Base-by-base conservation (phyloP, 2,797 vertebrate genomes). In the Gymnodraco acuticeps region DNA sequence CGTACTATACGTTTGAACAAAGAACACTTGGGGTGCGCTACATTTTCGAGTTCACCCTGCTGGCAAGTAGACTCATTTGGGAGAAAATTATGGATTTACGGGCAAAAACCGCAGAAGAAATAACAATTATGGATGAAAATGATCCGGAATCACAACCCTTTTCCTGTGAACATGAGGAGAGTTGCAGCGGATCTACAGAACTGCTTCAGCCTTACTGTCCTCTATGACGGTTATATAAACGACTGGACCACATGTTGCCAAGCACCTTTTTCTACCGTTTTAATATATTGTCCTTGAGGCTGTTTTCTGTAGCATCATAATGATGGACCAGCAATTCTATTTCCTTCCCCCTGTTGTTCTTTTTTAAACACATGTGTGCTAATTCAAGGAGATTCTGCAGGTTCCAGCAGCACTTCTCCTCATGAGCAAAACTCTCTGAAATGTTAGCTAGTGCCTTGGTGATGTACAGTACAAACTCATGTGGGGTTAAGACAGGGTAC, bases 191-290 rank as follows among this genome's bases (percentile, higher is more conserved):
- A 52, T 64, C 59, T 43, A 55, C 52, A 41, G 13, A 63, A 52
- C 27, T 70, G 56, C 31, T 65, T n/a, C 58, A 52, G 55, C 65
- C 13, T 62, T 71, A 16, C 85, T 67, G 70, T 80, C 54, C 51
- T 53, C 19, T 16, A 14, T 81, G 70, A 84, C 76, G 61, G 78
- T 79, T 64, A 84, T 64, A 84, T 71, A 42, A 73, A 79, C 47
- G 86, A 85, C 79, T 71, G 76, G 88, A 91, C 85, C 71, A 56
- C 27, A 78, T 83, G 85, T 93, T 92, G 90, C 89, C 87, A 92
- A 93, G 94, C 94, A 95, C 94, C 95, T 95, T 95, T 38, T 93
- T 93, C 86, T 89, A 87, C 90, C 73, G 68, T 92, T 94, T 92
- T 93, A 90, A 88, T 89, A 86, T 92, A 84, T 92, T 87, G 81